These are phyloP conservation scores for Drosophila quadrilineata DNA, from an alignment of 1,140 invertebrate species.

Conservation along the genomic window DNA sequence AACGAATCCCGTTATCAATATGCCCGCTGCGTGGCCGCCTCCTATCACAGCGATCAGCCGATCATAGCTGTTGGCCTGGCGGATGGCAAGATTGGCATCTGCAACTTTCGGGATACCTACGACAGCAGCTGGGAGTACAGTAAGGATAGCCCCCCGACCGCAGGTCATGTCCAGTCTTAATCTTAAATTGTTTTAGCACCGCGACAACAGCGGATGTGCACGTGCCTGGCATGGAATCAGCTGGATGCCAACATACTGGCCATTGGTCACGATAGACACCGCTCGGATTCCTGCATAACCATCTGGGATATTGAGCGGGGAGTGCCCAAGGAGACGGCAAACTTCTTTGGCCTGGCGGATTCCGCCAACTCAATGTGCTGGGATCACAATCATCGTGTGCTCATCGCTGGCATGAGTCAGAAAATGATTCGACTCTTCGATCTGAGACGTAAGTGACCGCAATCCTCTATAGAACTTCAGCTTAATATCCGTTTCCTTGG, in stretches of 20 bases:
- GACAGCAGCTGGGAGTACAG: conserved; percentile 79
- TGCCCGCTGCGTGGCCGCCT: conserved; percentile 73
- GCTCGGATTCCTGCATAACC: conserved; percentile 90
- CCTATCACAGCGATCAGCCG: conserved; percentile 83
- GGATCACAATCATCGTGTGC: conserved; percentile 88
- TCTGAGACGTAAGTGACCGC: conserved; percentile 87
- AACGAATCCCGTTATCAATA: conserved; percentile 78
- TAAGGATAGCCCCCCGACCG: conserved; percentile 8
- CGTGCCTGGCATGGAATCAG: conserved; percentile 94
- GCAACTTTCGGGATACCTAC: conserved; percentile 88
- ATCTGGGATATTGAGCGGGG: conserved; percentile 88
- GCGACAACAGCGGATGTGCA: conserved; percentile 91
- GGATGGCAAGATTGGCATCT: conserved; percentile 92
- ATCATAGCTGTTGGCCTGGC: conserved; percentile 92
- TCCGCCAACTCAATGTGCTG: conserved; percentile 92
- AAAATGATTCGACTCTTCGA: conserved; percentile 96
- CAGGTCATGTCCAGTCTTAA: neutral
- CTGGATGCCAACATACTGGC: conserved; percentile 91
- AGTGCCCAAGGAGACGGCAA: conserved; percentile 63
- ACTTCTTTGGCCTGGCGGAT: conserved; percentile 87
- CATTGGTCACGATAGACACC: conserved; percentile 92
- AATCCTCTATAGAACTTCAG: no score
- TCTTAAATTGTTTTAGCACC: conserved; percentile 83
- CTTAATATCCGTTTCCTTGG: conserved; percentile 12
- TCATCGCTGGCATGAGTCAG: conserved; percentile 93